phyloP scores from a whole-genome alignment of 2,113 vertebrate genomes.

The Origma solitaria region DNA sequence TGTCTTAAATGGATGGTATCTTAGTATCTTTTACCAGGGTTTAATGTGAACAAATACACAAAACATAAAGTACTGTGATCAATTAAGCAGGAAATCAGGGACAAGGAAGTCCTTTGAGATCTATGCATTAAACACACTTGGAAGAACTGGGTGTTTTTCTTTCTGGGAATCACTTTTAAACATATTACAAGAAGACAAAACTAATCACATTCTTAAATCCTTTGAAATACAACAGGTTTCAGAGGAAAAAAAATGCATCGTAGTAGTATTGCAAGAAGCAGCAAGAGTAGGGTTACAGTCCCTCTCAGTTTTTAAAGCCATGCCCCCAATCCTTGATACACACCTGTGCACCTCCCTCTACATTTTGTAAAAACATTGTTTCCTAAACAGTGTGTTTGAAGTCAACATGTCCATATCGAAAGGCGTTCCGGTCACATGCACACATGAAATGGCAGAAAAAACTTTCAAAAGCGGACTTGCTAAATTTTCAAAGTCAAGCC shows the following conservation, averaged over 20 bases:
- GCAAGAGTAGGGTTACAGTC: background rate
- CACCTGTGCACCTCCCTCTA: background rate
- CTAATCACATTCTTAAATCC: background rate
- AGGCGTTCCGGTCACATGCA: background rate
- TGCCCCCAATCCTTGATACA: background rate
- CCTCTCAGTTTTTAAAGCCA: background rate
- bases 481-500: background rate
- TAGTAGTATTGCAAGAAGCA: background rate
- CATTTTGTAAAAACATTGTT: rapidly evolving
- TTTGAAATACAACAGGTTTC: background rate
- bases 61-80: background rate
- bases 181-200: background rate
- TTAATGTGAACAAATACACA: background rate
- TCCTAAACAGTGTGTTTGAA: background rate
- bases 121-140: background rate
- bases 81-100: background rate
- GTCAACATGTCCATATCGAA: background rate
- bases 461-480: background rate
- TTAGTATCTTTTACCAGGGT: background rate
- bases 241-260: background rate
- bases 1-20: background rate
- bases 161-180: background rate
- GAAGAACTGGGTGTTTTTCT: background rate
- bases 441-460: background rate
- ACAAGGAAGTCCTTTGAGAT: background rate